These are phyloP conservation scores for Enteromius radiatus DNA, from an alignment of 2,797 vertebrate species.

Conservation along the genomic window DNA sequence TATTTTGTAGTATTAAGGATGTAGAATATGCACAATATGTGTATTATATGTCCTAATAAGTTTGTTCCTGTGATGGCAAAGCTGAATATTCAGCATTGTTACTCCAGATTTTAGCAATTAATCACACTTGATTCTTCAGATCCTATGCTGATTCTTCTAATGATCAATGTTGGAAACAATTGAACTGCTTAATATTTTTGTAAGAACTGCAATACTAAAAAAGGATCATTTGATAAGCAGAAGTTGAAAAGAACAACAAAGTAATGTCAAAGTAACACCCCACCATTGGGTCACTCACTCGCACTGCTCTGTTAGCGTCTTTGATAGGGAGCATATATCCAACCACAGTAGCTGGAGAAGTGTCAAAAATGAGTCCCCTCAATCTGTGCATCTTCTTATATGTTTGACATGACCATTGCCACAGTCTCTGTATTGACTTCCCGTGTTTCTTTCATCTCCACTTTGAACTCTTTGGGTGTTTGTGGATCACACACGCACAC, in stretches of 20 bases:
- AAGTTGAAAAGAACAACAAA: background rate
- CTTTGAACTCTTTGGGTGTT: conserved; percentile 55
- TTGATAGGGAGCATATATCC: conserved; percentile 30
- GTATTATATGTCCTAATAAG: no score
- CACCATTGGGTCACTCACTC: background rate
- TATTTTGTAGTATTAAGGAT: no score
- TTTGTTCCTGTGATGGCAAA: background rate
- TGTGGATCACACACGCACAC: conserved; percentile 44
- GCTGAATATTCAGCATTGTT: background rate
- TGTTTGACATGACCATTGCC: conserved; percentile 50
- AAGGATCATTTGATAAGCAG: background rate
- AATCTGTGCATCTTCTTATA: conserved; percentile 45
- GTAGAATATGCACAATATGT: no score
- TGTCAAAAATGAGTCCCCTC: conserved; percentile 47
- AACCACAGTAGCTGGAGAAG: conserved; percentile 24
- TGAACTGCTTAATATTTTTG: background rate
- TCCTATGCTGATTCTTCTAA: background rate
- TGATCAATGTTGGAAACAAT: background rate
- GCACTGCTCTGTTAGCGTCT: conserved; percentile 3
- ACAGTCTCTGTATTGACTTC: conserved; percentile 51
- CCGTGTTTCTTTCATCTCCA: conserved; percentile 60
- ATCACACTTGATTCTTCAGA: background rate
- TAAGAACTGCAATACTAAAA: background rate
- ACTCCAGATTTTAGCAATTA: no score
- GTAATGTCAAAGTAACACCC: conserved; percentile 6